Evolutionary conservation across 2,888 invertebrate species (phyloP), one percentile per base, ranked within the genome.

Genomic region (Phoenoteleia sp.): DNA sequence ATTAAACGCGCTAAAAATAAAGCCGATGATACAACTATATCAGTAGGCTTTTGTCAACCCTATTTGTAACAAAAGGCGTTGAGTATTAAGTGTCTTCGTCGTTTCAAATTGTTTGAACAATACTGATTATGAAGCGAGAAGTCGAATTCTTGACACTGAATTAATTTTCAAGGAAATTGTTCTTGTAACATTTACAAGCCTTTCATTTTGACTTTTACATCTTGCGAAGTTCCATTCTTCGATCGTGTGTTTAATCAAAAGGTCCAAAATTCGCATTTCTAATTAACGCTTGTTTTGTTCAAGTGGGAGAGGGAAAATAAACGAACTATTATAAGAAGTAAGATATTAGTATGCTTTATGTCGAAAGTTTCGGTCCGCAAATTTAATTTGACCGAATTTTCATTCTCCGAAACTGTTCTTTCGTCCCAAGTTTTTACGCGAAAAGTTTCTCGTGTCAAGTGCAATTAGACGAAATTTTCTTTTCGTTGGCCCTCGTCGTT

Each of bases 31-130:
- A 69, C n/a, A 25, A 69, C 54, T 69, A 39, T 54, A 69, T 69
- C 54, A 42, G 39, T 49, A 39, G 33, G 52, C 67, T 67, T 69
- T 39, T 25, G 69, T 69, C 39, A 39, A 42, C 54, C 33, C 25
- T 69, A 69, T 69, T 54, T 69, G 42, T 54, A 19, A 54, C 69
- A 69, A 69, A 54, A 69, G 69, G 23, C 27, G 52, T 69, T 69
- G 42, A 69, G 69, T 54, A 39, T 69, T 42, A 69, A 69, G 69
- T 13, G 23, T 39, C 69, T 36, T 67, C 21, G 52, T 5, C 19
- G 13, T 13, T 29, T 54, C 39, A 69, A 54, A 54, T 25, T 54
- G 39, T 54, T 69, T 69, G 39, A 39, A 54, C 54, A 54, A 54
- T 42, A 27, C 54, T 39, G 39, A 69, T 69, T 69, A 52, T 39